These are phyloP conservation scores for Propithecus perrieri DNA, from an alignment of 2,797 vertebrate species.

Conservation along the genomic window DNA sequence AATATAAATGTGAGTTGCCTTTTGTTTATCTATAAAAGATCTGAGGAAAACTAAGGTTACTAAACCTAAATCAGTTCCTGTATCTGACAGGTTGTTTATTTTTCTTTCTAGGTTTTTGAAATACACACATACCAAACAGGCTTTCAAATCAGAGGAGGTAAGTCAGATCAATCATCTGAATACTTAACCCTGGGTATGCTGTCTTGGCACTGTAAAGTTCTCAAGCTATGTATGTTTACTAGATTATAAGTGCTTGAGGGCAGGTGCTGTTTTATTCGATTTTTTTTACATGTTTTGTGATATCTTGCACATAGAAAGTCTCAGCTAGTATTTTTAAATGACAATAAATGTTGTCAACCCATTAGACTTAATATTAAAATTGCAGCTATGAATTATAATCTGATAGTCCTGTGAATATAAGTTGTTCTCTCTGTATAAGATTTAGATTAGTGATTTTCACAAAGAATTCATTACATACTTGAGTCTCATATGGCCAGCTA, in stretches of 20 bases:
- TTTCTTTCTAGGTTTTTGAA: constrained; percentile 94
- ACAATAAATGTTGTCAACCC: background rate
- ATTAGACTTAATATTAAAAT: constrained; percentile 37
- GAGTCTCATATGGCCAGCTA: background rate
- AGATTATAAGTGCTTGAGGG: background rate
- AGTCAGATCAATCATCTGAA: constrained; percentile 66
- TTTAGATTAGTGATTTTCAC: constrained; percentile 8
- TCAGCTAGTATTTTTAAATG: constrained; percentile 23
- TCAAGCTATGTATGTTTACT: background rate
- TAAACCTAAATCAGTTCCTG: background rate
- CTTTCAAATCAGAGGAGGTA: constrained; percentile 99
- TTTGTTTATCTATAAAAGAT: constrained; percentile 18
- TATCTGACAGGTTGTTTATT: constrained; percentile 55
- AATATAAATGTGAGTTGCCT: background rate
- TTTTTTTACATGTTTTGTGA: background rate
- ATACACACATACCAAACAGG: constrained; percentile 97
- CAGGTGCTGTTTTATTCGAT: background rate
- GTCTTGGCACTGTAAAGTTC: background rate
- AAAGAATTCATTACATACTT: background rate
- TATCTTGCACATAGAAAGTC: background rate
- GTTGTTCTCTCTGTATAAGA: background rate
- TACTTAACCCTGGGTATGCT: background rate
- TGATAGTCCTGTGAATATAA: background rate
- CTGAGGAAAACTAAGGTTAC: background rate
- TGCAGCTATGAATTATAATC: background rate